Evolutionary conservation across 2,888 invertebrate genomes (phyloP).

Genomic region (Teleogryllus oceanicus): DNA sequence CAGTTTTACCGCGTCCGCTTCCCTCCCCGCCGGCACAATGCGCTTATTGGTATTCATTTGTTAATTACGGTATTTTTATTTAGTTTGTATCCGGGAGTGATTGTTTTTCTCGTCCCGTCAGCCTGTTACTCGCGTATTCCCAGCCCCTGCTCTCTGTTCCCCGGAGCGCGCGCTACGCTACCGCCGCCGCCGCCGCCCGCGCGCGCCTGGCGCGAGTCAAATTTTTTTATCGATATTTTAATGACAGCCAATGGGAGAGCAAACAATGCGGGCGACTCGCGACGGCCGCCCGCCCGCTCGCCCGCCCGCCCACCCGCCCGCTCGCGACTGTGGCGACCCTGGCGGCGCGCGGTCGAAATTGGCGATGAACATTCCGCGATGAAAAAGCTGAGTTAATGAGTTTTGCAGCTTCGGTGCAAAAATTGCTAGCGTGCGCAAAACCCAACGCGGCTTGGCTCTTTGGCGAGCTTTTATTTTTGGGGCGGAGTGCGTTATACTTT

Average conservation of each 20-base stretch:
- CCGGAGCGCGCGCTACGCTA: background rate
- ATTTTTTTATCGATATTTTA: background rate
- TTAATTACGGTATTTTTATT: conserved; percentile 18
- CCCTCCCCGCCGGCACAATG: background rate
- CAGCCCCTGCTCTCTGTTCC: background rate
- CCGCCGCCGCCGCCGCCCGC: background rate
- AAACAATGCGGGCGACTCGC: background rate
- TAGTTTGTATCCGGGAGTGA: conserved; percentile 6
- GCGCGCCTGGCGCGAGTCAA: background rate
- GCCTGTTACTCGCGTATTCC: background rate
- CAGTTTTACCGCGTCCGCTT: background rate
- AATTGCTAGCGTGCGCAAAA: background rate
- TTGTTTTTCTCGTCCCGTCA: conserved; percentile 18
- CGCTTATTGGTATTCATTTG: background rate
- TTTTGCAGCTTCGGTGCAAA: conserved; percentile 6
- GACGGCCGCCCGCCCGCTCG: background rate
- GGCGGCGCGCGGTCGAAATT: background rate
- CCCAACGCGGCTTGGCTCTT: background rate
- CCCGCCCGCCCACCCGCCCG: background rate
- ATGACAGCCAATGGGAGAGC: conserved; percentile 18
- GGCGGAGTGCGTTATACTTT: background rate
- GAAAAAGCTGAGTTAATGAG: background rate
- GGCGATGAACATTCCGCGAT: background rate
- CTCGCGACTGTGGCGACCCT: background rate
- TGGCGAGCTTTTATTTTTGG: background rate